phyloP scores from a whole-genome alignment of 1,140 invertebrate species.

The Micrasema longulum region DNA sequence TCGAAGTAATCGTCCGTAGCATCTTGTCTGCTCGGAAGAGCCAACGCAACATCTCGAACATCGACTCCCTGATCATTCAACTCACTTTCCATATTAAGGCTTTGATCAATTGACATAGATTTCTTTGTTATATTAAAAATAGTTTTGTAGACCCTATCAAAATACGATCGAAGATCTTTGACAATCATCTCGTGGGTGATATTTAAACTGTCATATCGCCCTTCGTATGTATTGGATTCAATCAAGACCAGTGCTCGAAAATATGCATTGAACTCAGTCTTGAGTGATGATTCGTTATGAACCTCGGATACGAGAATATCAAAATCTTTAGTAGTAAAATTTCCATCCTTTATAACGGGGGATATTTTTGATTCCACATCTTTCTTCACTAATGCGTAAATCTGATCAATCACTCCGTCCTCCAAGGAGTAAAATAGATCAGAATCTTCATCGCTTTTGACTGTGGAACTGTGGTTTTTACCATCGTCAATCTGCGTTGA shows the following conservation, averaged over 20 bases:
- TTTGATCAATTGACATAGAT: constrained; percentile 4
- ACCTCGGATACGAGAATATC: constrained; percentile 27
- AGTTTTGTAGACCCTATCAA: background rate
- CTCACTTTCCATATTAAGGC: constrained; percentile 2
- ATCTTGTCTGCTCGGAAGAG: constrained; percentile 37
- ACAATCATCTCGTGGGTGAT: constrained; percentile 21
- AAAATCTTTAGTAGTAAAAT: constrained; percentile 37
- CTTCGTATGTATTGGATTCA: constrained; percentile 15
- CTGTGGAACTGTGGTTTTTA: background rate
- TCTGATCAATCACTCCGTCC: constrained; percentile 38
- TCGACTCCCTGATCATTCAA: constrained; percentile 18
- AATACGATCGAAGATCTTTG: constrained; percentile 3
- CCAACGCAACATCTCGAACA: constrained; percentile 1
- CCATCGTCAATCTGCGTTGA: too few species aligned
- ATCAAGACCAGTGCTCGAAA: constrained; percentile 21
- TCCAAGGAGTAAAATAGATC: constrained; percentile 16
- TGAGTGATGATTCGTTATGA: constrained; percentile 20
- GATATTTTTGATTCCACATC: too few species aligned
- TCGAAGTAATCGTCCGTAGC: constrained; percentile 34
- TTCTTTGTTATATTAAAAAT: constrained; percentile 13
- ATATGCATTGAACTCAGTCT: constrained; percentile 43
- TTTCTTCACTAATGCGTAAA: constrained; percentile 35
- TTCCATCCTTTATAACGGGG: background rate
- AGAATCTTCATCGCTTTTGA: constrained; percentile 19
- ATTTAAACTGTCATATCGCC: too few species aligned